Evolutionary conservation across 2,797 vertebrate genomes (phyloP).

Genomic region (Hippoglossus hippoglossus): DNA sequence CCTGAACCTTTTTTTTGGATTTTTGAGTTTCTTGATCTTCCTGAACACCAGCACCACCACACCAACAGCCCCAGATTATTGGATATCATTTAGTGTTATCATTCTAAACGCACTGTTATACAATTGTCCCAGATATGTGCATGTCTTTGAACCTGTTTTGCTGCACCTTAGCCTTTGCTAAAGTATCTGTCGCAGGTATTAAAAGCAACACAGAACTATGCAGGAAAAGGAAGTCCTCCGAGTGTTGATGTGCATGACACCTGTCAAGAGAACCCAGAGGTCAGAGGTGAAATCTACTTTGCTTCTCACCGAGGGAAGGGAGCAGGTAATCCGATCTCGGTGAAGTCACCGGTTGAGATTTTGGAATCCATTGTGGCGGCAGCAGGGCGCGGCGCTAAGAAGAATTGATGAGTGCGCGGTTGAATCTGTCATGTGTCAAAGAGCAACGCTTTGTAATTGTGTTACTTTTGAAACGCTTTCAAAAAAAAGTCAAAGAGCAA

Average conservation of each 20-base stretch:
- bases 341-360: conserved; percentile 76
- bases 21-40: conserved; percentile 71
- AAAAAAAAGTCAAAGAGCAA: conserved; percentile 35
- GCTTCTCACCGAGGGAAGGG: conserved; percentile 48
- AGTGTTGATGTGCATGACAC: conserved; percentile 50
- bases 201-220: conserved; percentile 13
- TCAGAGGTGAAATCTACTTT: conserved; percentile 71
- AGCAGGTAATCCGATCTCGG: conserved; percentile 72
- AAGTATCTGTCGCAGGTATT: conserved; percentile 6
- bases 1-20: conserved; percentile 54
- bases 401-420: conserved; percentile 57
- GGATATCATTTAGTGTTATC: no score
- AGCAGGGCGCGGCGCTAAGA: conserved; percentile 47
- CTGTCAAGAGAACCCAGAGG: conserved; percentile 50
- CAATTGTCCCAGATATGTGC: neutral
- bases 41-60: conserved; percentile 30
- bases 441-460: conserved; percentile 43
- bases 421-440: conserved; percentile 67
- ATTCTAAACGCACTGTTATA: neutral
- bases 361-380: conserved; percentile 67
- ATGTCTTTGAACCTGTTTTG: conserved; percentile 23
- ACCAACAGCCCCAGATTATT: neutral
- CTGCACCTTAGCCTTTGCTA: neutral
- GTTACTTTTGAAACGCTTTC: conserved; percentile 55
- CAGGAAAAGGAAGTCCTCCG: conserved; percentile 15